A percentile compares a stretch with the other conserved stretches of the same genome.
These are phyloP conservation scores for Nipponacmea schrenckii DNA, from an alignment of 2,888 invertebrate species.

Conservation along the genomic window DNA sequence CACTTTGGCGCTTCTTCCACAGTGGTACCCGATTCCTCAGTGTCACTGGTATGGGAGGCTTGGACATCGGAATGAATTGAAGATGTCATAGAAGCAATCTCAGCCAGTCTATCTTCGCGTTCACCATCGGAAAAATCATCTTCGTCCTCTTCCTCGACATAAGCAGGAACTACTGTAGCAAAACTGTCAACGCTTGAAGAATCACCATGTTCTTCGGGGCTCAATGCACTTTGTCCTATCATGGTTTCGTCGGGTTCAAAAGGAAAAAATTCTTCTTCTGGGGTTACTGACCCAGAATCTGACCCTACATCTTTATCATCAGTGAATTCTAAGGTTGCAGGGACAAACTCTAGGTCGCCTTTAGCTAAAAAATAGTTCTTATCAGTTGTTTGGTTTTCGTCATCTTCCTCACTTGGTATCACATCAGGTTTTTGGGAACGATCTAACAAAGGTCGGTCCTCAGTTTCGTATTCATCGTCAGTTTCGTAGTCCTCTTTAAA, in stretches of 20 bases:
- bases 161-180: constrained; percentile 64
- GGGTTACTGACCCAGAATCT: constrained; percentile 31
- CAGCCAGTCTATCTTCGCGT: constrained; percentile 75
- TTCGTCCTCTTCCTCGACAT: constrained; percentile 54
- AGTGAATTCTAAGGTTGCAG: constrained; percentile 25
- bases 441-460: background rate
- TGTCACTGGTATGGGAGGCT: constrained; percentile 67
- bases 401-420: constrained; percentile 59
- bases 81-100: constrained; percentile 71
- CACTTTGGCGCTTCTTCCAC: constrained; percentile 22
- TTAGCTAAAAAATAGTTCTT: constrained; percentile 42
- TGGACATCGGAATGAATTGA: constrained; percentile 68
- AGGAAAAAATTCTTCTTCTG: constrained; percentile 13
- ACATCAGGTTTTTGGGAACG: background rate
- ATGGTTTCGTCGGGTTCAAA: background rate
- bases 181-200: constrained; percentile 67
- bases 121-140: constrained; percentile 70
- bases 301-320: constrained; percentile 27
- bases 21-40: constrained; percentile 13
- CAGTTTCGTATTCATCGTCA: constrained; percentile 66
- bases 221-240: background rate
- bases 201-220: constrained; percentile 57
- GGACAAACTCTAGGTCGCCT: constrained; percentile 32
- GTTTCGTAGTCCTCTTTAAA: constrained; percentile 58
- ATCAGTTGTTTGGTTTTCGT: constrained; percentile 53